A percentile compares a stretch with the other conserved stretches of the same genome.
These are phyloP conservation scores for Platorchestia sp. DNA, from an alignment of 1,140 invertebrate species.

Conservation along the genomic window DNA sequence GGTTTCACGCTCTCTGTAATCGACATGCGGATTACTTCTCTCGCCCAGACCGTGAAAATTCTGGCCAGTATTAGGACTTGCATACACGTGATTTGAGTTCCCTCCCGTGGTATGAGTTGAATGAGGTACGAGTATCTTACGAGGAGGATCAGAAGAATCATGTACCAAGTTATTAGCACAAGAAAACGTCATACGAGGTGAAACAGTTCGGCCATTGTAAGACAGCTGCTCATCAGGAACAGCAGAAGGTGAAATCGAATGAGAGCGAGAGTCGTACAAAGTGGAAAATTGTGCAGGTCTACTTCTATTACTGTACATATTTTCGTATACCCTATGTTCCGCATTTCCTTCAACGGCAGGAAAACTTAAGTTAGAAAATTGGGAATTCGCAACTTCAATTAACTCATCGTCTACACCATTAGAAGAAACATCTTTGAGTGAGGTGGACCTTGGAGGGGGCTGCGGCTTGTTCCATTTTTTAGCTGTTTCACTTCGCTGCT, in stretches of 20 bases:
- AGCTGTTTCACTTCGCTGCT: background rate
- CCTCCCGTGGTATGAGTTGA: background rate
- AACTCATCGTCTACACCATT: background rate
- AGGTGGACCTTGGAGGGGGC: constrained; percentile 24
- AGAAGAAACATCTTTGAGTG: background rate
- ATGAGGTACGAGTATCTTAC: background rate
- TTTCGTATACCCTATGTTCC: background rate
- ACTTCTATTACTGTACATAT: background rate
- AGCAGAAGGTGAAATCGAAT: background rate
- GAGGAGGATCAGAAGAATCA: background rate
- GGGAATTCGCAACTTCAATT: background rate
- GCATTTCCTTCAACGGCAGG: background rate
- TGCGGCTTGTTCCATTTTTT: background rate
- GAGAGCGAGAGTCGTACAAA: background rate
- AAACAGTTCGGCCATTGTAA: background rate
- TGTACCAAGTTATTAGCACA: background rate
- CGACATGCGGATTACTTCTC: background rate
- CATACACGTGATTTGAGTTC: background rate
- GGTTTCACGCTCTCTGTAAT: background rate
- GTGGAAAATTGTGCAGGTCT: background rate
- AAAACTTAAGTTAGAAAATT: background rate
- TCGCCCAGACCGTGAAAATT: background rate
- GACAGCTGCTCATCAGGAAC: background rate
- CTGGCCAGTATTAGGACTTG: background rate
- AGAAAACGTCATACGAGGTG: background rate